These are phyloP conservation scores for Scaptomyza montana DNA, from an alignment of 1,140 invertebrate genomes.

Conservation along the genomic window DNA sequence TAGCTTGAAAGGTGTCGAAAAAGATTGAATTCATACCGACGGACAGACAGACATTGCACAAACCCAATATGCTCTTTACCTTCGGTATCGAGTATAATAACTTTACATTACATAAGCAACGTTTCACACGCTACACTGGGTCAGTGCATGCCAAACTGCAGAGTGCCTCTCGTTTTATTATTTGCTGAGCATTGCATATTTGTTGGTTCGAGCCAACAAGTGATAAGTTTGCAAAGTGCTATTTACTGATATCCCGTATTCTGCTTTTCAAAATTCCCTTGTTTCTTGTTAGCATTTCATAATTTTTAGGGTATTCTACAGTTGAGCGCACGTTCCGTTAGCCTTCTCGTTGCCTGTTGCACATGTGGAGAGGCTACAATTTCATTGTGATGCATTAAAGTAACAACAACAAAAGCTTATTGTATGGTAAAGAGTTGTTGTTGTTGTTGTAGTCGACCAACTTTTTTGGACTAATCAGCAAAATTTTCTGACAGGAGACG, in stretches of 20 bases:
- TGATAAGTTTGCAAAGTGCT: not conserved
- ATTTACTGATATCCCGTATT: too few species aligned
- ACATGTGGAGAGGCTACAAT: slow-evolving; percentile 19
- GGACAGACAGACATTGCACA: too few species aligned
- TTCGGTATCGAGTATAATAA: too few species aligned
- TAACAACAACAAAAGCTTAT: slow-evolving; percentile 28
- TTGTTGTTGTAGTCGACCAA: slow-evolving; percentile 12
- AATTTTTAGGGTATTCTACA: slow-evolving; percentile 4
- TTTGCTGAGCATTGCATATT: not conserved
- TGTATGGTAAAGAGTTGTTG: not conserved
- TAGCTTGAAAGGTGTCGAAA: too few species aligned
- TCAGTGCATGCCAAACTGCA: slow-evolving; percentile 45
- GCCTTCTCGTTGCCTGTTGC: slow-evolving; percentile 9
- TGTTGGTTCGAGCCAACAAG: not conserved
- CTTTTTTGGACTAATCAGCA: slow-evolving; percentile 40
- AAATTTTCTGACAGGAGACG: slow-evolving; percentile 11
- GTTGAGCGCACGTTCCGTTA: not conserved
- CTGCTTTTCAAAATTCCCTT: too few species aligned
- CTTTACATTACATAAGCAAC: slow-evolving; percentile 32
- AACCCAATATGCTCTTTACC: too few species aligned
- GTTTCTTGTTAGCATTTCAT: too few species aligned
- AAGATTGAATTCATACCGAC: too few species aligned
- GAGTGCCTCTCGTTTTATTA: too few species aligned
- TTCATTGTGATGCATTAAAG: slow-evolving; percentile 30
- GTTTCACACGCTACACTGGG: slow-evolving; percentile 48